Evolutionary conservation across 2,797 vertebrate species (phyloP).

Genomic region (Melanotaenia boesemani): DNA sequence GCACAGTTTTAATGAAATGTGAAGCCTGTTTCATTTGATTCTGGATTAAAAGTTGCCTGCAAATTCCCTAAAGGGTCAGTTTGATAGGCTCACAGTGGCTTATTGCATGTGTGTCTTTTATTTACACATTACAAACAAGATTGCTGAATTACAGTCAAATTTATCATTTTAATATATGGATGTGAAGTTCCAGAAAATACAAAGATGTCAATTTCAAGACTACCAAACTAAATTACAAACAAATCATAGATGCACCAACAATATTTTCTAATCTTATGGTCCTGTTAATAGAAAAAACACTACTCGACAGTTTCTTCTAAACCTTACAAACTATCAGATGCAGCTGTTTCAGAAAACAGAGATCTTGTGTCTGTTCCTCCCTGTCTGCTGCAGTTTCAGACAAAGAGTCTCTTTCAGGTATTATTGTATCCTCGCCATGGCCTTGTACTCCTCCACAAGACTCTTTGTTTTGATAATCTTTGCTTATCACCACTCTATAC

Average conservation of each 20-base stretch:
- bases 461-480: slow-evolving; percentile 8
- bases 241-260: neutral
- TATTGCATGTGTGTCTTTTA: too few relatives aligned
- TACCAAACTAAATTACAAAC: neutral
- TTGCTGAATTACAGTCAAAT: neutral
- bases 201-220: neutral
- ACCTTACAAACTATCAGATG: neutral
- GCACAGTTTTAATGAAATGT: neutral
- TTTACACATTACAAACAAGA: neutral
- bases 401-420: slow-evolving; percentile 56
- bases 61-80: too few relatives aligned
- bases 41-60: neutral
- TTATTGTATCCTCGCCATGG: slow-evolving; percentile 41
- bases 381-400: slow-evolving; percentile 28
- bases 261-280: neutral
- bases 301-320: neutral
- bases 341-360: slow-evolving; percentile 2
- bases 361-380: slow-evolving; percentile 15
- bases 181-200: neutral
- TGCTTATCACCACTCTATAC: slow-evolving; percentile 4
- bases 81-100: too few relatives aligned
- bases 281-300: neutral
- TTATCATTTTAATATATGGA: neutral
- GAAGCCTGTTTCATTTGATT: neutral
- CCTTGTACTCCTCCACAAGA: slow-evolving; percentile 41